Base-by-base conservation (phyloP, 2,888 invertebrate species). In the Diabrotica balteata region DNA sequence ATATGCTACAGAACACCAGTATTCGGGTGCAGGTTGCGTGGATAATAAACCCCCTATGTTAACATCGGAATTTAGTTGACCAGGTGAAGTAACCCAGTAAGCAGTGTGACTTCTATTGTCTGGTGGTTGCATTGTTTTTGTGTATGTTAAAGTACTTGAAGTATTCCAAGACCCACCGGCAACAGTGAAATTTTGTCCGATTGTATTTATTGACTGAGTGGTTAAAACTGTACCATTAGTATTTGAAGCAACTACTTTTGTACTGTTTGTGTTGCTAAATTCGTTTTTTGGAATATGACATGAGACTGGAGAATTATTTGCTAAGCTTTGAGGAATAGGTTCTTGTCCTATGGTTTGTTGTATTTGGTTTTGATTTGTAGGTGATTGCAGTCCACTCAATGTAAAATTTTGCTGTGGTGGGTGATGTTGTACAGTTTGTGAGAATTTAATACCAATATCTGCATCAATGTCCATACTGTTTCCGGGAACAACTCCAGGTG, bases 1-100 rank as follows among this genome's bases (percentile, higher is more conserved):
- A 85, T 99, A 99, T 0, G 97, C 96, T 60, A 99, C 96, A 0
- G 98, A 97, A 83, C 99, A 99, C 99, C 99, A 99, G 84, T 96
- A 97, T 81, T 98, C 98, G 0, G 97, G 97, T 1, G 94, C 93
- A 1, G 95, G 94, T 80, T 96, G 96, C 66, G 91, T 91, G 0
- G 96, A 96, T 32, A 96, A 84, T 62, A 94, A 84, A 22, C 91
- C 91, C 8, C 89, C 87, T 1, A 84, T 80, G 62, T 80, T 82
- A 47, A 85, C 85, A 51, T 86, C 87, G 65, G 85, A 81, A 17
- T 82, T 81, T 9, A 83, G 72, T 72, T 82, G 82, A 72, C 77
- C 81, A 9, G 78, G 63, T 6, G 80, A 74, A 70, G 4, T 32
- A 2, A 32, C 32, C 32, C 91, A 91, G 78, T 90, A 91, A 59